These are phyloP conservation scores for Branchellion lobata DNA, from an alignment of 2,888 invertebrate genomes.

Conservation along the genomic window DNA sequence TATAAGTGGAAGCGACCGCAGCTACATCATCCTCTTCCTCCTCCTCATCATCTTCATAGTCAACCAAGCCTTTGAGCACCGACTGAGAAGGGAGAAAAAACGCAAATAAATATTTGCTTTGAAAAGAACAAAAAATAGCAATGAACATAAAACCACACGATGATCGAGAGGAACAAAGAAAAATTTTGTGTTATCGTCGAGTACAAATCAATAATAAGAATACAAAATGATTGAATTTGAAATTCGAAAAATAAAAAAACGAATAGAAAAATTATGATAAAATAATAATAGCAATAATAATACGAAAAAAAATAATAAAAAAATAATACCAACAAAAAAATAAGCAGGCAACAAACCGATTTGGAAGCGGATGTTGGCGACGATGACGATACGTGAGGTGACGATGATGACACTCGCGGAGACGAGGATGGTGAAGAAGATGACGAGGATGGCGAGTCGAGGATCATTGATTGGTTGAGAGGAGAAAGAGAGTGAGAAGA, in stretches of 20 bases:
- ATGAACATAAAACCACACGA: too few relatives aligned
- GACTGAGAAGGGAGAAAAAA: slow-evolving; percentile 55
- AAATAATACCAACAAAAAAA: too few relatives aligned
- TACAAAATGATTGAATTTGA: background rate
- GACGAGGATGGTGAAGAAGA: background rate
- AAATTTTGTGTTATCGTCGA: too few relatives aligned
- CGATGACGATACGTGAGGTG: background rate
- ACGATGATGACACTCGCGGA: background rate
- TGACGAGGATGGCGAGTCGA: background rate
- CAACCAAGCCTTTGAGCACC: slow-evolving; percentile 71
- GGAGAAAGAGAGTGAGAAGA: slow-evolving; percentile 4
- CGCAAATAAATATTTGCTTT: too few relatives aligned
- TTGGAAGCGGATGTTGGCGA: background rate
- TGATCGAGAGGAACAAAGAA: too few relatives aligned
- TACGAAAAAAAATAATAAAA: background rate
- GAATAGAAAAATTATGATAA: background rate
- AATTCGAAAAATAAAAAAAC: background rate
- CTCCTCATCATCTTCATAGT: slow-evolving; percentile 90
- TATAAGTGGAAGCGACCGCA: slow-evolving; percentile 12
- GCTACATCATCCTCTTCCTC: slow-evolving; percentile 70
- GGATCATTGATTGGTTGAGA: background rate
- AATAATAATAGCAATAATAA: background rate
- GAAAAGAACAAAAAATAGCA: too few relatives aligned
- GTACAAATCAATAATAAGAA: too few relatives aligned
- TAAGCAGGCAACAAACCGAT: background rate